A percentile compares a stretch with the other conserved stretches of the same genome.
phyloP scores from a whole-genome alignment of 2,888 invertebrate species.

The Acrobasis suavella region DNA sequence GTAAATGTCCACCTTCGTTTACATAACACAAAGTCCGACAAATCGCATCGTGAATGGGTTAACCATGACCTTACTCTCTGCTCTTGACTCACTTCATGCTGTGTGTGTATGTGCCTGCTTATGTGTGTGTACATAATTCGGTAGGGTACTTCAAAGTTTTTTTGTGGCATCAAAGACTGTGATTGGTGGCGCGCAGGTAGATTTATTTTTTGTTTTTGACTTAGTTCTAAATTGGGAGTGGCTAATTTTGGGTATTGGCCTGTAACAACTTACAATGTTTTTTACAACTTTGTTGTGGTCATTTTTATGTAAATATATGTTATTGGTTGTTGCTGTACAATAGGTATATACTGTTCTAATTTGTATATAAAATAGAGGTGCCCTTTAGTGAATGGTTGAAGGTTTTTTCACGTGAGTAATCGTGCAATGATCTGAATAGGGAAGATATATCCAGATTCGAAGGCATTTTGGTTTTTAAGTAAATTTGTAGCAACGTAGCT shows the following conservation, averaged over 20 bases:
- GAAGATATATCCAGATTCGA: too few species aligned
- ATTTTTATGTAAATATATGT: too few species aligned
- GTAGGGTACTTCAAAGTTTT: slow-evolving; percentile 55
- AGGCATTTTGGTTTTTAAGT: too few species aligned
- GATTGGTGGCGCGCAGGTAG: slow-evolving; percentile 28
- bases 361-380: too few species aligned
- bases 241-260: neutral
- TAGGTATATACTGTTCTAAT: too few species aligned
- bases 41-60: slow-evolving; percentile 5
- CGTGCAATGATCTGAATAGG: too few species aligned
- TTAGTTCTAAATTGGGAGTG: slow-evolving; percentile 20
- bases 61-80: slow-evolving; percentile 71
- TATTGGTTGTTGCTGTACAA: too few species aligned
- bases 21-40: neutral
- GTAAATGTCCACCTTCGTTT: neutral
- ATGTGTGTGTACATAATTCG: slow-evolving; percentile 67
- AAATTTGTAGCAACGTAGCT: too few species aligned
- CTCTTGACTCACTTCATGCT: slow-evolving; percentile 55
- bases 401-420: too few species aligned
- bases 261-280: neutral
- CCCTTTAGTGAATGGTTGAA: too few species aligned
- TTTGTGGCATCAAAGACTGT: slow-evolving; percentile 50
- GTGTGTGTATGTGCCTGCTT: slow-evolving; percentile 33
- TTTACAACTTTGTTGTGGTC: too few species aligned
- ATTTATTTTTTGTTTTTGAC: slow-evolving; percentile 10